phyloP scores from a whole-genome alignment of 2,797 vertebrate genomes.

The Nyctibius grandis region DNA sequence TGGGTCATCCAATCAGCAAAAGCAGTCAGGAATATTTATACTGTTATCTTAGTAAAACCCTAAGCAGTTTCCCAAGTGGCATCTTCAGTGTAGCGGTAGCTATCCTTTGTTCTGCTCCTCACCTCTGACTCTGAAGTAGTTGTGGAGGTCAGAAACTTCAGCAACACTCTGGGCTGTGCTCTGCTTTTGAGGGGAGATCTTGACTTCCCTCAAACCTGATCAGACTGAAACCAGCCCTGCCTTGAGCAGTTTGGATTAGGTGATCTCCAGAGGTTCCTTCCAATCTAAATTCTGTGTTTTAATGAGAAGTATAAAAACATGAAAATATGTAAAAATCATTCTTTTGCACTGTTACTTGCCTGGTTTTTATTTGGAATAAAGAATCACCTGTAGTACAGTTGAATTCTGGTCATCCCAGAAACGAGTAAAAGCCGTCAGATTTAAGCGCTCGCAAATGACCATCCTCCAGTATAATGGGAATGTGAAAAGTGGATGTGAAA shows the following conservation, averaged over 20 bases:
- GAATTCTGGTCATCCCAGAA: not conserved
- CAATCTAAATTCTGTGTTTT: not conserved
- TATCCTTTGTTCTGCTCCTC: not conserved
- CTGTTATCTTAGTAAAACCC: not conserved
- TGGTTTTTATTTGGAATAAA: not conserved
- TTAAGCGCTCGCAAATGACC: not conserved
- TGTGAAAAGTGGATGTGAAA: not conserved
- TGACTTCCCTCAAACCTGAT: not conserved
- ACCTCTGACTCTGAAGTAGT: not conserved
- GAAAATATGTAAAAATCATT: not conserved
- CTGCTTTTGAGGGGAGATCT: not conserved
- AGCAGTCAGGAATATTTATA: not conserved
- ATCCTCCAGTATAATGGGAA: not conserved
- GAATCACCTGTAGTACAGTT: not conserved
- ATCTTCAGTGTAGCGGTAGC: fast-evolving
- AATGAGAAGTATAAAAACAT: not conserved
- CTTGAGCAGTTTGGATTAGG: not conserved
- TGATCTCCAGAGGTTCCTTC: not conserved
- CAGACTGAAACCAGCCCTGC: not conserved
- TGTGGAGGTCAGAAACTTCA: not conserved
- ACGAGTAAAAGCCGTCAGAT: not conserved
- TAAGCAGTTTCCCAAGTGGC: not conserved
- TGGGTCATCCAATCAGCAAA: not conserved
- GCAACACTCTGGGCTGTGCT: not conserved
- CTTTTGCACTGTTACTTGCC: not conserved